phyloP scores from a whole-genome alignment of 1,140 invertebrate species.

The Drepana arcuata region DNA sequence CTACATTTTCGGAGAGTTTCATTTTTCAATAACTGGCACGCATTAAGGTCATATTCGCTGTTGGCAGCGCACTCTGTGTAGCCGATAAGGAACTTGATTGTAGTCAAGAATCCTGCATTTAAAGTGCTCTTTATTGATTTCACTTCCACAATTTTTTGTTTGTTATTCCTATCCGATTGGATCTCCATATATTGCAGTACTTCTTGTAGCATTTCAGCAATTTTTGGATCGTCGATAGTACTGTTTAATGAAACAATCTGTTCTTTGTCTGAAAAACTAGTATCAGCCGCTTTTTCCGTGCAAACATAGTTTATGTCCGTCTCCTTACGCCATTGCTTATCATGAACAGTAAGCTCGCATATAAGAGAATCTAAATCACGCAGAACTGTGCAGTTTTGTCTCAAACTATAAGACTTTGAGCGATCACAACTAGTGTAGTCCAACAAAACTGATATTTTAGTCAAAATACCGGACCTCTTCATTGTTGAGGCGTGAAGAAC shows the following conservation, averaged over 20 bases:
- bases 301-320: slow-evolving; percentile 28
- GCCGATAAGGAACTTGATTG: slow-evolving; percentile 63
- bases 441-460: slow-evolving; percentile 27
- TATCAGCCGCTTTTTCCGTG: slow-evolving; percentile 22
- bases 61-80: slow-evolving; percentile 58
- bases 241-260: slow-evolving; percentile 5
- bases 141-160: slow-evolving; percentile 35
- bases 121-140: slow-evolving; percentile 31
- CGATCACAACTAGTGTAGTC: slow-evolving; percentile 39
- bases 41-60: slow-evolving; percentile 15
- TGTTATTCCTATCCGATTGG: slow-evolving; percentile 34
- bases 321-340: slow-evolving; percentile 28
- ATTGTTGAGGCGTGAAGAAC: slow-evolving; percentile 30
- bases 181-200: slow-evolving; percentile 33
- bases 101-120: slow-evolving; percentile 47
- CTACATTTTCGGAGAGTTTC: slow-evolving; percentile 57
- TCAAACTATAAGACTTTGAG: slow-evolving; percentile 13
- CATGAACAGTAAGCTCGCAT: slow-evolving; percentile 34
- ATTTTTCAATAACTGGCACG: slow-evolving; percentile 30
- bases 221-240: slow-evolving; percentile 22
- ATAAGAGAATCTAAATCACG: slow-evolving; percentile 26
- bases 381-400: slow-evolving; percentile 27
- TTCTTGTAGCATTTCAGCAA: slow-evolving; percentile 30
- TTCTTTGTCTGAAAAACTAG: slow-evolving; percentile 19
- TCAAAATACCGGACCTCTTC: slow-evolving; percentile 29